Evolutionary conservation across 2,888 invertebrate species (phyloP).

Genomic region (Pristionchus exspectatus): DNA sequence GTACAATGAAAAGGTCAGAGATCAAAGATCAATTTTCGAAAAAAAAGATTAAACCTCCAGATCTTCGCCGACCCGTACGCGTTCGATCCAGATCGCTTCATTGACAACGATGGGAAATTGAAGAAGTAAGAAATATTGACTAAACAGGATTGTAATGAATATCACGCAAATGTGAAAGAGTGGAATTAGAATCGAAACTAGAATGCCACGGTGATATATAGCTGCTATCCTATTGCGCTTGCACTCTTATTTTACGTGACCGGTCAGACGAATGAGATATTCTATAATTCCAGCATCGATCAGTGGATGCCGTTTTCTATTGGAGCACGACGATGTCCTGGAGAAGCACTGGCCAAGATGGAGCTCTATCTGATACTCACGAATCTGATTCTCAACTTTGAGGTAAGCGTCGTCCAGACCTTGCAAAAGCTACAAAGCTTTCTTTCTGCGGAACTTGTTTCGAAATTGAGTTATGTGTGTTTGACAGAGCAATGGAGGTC

Average conservation of each 20-base stretch:
- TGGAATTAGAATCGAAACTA: no score
- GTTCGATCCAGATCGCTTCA: not conserved
- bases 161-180: no score
- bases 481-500: no score
- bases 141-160: no score
- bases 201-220: no score
- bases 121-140: not conserved
- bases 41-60: not conserved
- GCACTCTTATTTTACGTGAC: no score
- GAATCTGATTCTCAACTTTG: not conserved
- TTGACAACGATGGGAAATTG: not conserved
- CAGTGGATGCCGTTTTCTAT: not conserved
- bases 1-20: not conserved
- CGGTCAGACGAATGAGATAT: no score
- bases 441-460: no score
- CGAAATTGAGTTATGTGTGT: no score
- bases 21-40: not conserved
- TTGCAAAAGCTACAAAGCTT: no score
- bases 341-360: constrained; percentile 8
- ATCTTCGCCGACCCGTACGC: not conserved
- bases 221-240: no score
- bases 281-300: not conserved
- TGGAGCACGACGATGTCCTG: not conserved
- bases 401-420: not conserved
- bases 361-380: constrained; percentile 23